phyloP scores from a whole-genome alignment of 2,888 invertebrate genomes.

The Spialia ferax region DNA sequence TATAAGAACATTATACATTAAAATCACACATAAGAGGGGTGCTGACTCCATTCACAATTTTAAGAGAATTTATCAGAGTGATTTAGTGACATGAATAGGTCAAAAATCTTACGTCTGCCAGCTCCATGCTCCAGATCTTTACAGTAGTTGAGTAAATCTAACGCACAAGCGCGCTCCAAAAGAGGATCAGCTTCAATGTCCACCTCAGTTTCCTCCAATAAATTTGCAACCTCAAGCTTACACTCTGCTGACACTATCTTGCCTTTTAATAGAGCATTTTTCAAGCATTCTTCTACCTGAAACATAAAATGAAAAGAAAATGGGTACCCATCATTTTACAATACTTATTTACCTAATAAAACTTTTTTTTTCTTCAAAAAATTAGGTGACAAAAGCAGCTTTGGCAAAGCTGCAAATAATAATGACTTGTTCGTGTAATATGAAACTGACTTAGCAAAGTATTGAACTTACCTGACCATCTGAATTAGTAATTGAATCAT shows the following conservation, averaged over 20 bases:
- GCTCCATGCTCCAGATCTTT: conserved; percentile 94
- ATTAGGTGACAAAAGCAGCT: too few species aligned
- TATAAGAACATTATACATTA: neutral
- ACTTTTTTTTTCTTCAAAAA: too few species aligned
- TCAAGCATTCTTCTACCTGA: conserved; percentile 96
- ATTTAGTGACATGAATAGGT: too few species aligned
- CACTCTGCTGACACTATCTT: conserved; percentile 92
- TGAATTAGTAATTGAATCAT: conserved; percentile 74
- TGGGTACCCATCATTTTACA: too few species aligned
- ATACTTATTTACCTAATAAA: too few species aligned
- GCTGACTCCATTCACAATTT: too few species aligned
- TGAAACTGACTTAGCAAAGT: too few species aligned
- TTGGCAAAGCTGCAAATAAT: too few species aligned
- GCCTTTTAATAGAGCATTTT: conserved; percentile 92
- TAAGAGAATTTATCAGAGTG: too few species aligned
- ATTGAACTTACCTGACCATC: conserved; percentile 79
- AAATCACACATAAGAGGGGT: too few species aligned
- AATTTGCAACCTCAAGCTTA: conserved; percentile 93
- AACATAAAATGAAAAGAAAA: conserved; percentile 62
- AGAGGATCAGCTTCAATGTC: conserved; percentile 98
- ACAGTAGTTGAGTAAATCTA: conserved; percentile 94
- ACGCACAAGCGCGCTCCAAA: conserved; percentile 94
- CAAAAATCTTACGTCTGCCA: conserved; percentile 93
- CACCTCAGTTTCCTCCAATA: conserved; percentile 95
- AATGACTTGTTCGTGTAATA: too few species aligned